Evolutionary conservation across 2,113 vertebrate species (phyloP).

Genomic region (Anhinga rufa): DNA sequence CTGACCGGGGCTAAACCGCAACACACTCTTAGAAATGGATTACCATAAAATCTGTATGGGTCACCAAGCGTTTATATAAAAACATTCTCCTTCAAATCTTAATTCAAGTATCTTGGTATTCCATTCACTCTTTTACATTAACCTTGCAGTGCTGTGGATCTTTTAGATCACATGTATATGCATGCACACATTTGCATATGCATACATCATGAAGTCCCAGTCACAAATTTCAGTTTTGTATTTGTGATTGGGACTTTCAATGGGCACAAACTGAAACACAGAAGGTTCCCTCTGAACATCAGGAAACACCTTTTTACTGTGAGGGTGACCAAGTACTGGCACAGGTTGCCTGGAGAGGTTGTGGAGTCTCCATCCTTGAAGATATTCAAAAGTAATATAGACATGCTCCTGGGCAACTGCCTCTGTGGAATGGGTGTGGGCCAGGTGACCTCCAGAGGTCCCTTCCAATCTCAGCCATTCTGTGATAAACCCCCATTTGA

Average conservation of each 20-base stretch:
- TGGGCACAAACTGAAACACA: not conserved
- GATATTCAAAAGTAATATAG: not conserved
- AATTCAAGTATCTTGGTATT: not conserved
- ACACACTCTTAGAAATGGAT: not conserved
- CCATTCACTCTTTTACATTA: not conserved
- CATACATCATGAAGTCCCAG: not conserved
- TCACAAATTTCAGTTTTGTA: not conserved
- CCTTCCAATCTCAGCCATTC: not conserved
- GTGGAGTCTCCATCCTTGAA: not conserved
- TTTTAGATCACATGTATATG: not conserved
- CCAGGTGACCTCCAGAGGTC: not conserved
- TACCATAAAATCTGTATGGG: not conserved
- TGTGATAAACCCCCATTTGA: not conserved
- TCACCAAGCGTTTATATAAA: not conserved
- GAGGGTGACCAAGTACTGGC: not conserved
- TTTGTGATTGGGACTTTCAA: not conserved
- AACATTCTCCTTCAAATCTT: not conserved
- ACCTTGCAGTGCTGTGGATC: not conserved
- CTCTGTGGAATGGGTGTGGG: rapidly evolving
- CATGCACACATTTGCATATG: not conserved
- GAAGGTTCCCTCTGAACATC: not conserved
- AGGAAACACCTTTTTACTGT: not conserved
- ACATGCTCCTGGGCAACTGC: not conserved
- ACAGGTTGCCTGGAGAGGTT: not conserved
- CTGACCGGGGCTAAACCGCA: too few species aligned